Base-by-base conservation (phyloP, 2,113 vertebrate species). In the Brachypteracias leptosomus region DNA sequence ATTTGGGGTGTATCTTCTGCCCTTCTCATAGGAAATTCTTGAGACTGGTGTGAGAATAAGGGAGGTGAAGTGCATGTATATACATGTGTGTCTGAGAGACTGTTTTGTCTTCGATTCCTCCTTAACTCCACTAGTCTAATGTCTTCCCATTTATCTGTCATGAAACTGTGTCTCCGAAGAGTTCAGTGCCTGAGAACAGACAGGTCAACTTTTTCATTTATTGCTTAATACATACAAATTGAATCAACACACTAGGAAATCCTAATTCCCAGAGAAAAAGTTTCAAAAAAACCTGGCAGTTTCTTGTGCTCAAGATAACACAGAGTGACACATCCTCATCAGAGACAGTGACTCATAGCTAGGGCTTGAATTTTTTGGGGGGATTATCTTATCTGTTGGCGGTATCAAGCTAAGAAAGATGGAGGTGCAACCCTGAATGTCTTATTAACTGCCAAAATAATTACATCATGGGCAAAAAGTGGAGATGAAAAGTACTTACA, bases 391-490 rank as follows among this genome's bases (percentile, higher is more conserved):
- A 85, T 93, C 78, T 93, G 42, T 90, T 92, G 61, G 52, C 47
- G 93, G 38, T 84, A 95, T 96, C 85, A 67, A 91, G 72, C 58
- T 90, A 80, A 68, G 52, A 88, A 81, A 88, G 79, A 86, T 49
- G 42, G 79, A 84, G 47, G 40, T 70, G 33, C 51, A 90, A 86
- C 33, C 65, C 44, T 85, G 55, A 83, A 93, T 74, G 19, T 76
- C 78, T 86, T 85, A 63, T 66, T 83, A 91, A 89, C 46, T 96
- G 90, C 51, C 73, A 96, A 94, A 94, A 96, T 74, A 93, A 94
- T 96, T 93, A 94, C 72, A 88, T 95, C 88, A 86, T 68, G 40
- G 71, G 33, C 49, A 85, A 94, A 91, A 95, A 80, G 13, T 58
- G 63, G 46, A 88, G 78, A 83, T 63, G 67, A 95, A 94, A 91